Base-by-base conservation (phyloP, 1,140 invertebrate genomes). In the Heterodera carotae region DNA sequence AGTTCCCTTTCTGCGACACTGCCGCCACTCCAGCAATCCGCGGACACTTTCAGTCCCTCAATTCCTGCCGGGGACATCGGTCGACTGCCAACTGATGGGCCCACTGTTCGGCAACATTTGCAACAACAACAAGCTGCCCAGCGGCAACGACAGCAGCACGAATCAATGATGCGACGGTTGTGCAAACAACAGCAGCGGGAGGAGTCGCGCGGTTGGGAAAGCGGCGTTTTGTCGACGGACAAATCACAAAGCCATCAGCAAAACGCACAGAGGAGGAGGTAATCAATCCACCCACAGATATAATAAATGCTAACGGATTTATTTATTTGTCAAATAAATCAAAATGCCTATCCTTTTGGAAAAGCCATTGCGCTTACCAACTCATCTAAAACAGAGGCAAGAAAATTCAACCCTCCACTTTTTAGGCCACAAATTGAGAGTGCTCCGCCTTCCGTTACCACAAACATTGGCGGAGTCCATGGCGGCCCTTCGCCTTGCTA, bases 41-140 rank as follows among this genome's bases (percentile, higher is more conserved):
- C 12, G 29, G 33, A 66, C 25, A 66, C 27, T 34, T 31, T 29
- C 6, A 71, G 25, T 71, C 69, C 29, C 8, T 71, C 43, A n/a
- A 56, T 43, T 76, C 0, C 27, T 77, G 25, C 31, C 74, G 25
- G 27, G 33, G n/a, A 76, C 62, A 76, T 29, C n/a, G n/a, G 74
- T 53, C 29, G 77, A 77, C 25, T 31, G 33, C 15, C 62, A n/a
- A 15, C 62, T 8, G 76, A 78, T 67, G 76, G 76, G 53, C 76
- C 76, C 10, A 78, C 76, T 0, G 76, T 78, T 15, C 78, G 79
- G 64, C 76, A 78, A 12, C 76, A 78, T 48, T 78, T 78, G 27
- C 76, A 78, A 29, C 76, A 78, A 48, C 76, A 78, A 34, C 76
- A 78, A 34, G 56, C 64, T 2, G 76, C 76, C 27, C 76, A 78